A percentile compares a stretch with the other conserved stretches of the same genome.
phyloP scores from a whole-genome alignment of 2,888 invertebrate genomes.

The Taenaris catops region DNA sequence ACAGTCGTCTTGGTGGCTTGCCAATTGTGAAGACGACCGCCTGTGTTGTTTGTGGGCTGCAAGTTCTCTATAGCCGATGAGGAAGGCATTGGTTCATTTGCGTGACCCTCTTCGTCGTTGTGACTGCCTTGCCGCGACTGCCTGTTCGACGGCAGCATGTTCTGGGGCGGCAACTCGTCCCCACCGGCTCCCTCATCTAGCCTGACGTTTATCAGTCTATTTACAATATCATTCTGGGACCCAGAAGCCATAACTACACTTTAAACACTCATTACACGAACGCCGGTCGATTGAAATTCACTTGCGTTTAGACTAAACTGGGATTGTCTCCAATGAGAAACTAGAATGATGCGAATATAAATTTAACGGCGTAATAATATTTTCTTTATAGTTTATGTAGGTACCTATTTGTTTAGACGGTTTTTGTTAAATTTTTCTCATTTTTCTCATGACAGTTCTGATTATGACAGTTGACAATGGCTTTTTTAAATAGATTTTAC shows the following conservation, averaged over 20 bases:
- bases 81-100: conserved; percentile 47
- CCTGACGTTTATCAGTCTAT: conserved; percentile 55
- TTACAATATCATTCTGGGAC: conserved; percentile 64
- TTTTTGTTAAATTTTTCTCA: conserved; percentile 11
- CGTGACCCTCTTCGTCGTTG: conserved; percentile 53
- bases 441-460: neutral
- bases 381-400: neutral
- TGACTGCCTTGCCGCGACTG: conserved; percentile 46
- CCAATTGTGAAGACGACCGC: conserved; percentile 81
- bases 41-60: conserved; percentile 60
- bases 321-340: too few relatives aligned
- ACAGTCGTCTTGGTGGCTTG: conserved; percentile 88
- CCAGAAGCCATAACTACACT: conserved; percentile 55
- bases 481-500: too few relatives aligned
- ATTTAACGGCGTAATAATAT: neutral
- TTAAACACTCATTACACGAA: conserved; percentile 39
- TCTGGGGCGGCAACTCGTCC: conserved; percentile 67
- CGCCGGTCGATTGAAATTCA: conserved; percentile 17
- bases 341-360: too few relatives aligned
- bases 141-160: conserved; percentile 75
- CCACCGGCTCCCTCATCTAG: conserved; percentile 53
- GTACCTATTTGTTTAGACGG: conserved; percentile 14
- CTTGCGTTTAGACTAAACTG: too few relatives aligned
- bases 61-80: conserved; percentile 54
- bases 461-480: too few relatives aligned